A percentile compares a stretch with the other conserved stretches of the same genome.
phyloP scores from a whole-genome alignment of 2,113 vertebrate species.

The Myxocyprinus asiaticus region DNA sequence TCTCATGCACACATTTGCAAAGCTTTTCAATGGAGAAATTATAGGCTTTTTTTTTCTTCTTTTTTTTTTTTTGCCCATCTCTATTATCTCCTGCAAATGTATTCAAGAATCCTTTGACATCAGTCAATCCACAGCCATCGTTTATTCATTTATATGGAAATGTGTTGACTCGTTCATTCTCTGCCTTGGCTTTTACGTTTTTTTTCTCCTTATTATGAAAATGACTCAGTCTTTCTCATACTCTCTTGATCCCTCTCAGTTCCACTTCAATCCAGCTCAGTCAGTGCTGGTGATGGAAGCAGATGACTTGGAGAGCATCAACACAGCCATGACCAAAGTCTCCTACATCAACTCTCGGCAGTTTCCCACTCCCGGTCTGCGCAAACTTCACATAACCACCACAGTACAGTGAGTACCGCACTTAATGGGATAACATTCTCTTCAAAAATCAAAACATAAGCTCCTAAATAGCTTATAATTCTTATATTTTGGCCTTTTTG shows the following conservation, averaged over 20 bases:
- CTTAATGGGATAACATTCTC: background rate
- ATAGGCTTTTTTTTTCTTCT: background rate
- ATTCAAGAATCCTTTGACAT: constrained; percentile 28
- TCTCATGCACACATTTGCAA: background rate
- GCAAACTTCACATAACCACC: constrained; percentile 80
- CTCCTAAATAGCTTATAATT: background rate
- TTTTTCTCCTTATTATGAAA: constrained; percentile 30
- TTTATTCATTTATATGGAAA: constrained; percentile 39
- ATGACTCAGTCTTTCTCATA: background rate
- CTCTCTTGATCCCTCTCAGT: constrained; percentile 65
- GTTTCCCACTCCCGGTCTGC: constrained; percentile 83
- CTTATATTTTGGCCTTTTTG: no score
- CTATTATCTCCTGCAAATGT: constrained; percentile 16
- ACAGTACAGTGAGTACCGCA: constrained; percentile 81
- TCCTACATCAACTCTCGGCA: constrained; percentile 89
- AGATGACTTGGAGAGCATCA: constrained; percentile 84
- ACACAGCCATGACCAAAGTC: constrained; percentile 80
- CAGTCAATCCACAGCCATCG: constrained; percentile 7
- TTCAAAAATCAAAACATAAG: background rate
- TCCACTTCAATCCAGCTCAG: constrained; percentile 90
- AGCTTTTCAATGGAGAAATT: constrained; percentile 11
- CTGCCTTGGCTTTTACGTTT: background rate
- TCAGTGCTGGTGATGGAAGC: constrained; percentile 86
- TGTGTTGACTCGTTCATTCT: constrained; percentile 14
- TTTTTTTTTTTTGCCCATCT: background rate